Conservation (phyloP, 2,888 invertebrate genomes). For the Ennomos quercinarius region DNA sequence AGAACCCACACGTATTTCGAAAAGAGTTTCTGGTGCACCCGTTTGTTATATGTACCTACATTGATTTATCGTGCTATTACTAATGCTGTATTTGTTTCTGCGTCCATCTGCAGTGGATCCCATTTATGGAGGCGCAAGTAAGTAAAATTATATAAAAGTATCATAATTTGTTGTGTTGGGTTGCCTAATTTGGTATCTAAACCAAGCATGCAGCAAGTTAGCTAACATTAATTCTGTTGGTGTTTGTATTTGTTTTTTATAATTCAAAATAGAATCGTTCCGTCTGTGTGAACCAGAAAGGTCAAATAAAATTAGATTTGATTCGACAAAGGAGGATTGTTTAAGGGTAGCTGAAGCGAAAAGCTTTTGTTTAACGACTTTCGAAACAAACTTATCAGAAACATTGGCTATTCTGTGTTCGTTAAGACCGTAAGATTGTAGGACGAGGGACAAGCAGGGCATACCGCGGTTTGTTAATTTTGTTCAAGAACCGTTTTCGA, state of each 20-base stretch:
- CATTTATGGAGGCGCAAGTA: conserved; percentile 90
- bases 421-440: conserved; percentile 2
- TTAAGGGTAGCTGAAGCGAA: conserved; percentile 13
- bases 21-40: conserved; percentile 36
- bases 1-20: conserved; percentile 12
- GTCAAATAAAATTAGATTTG: conserved; percentile 12
- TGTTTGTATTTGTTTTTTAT: background rate
- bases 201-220: conserved; percentile 17
- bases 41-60: conserved; percentile 52
- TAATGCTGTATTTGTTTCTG: conserved; percentile 73
- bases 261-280: background rate
- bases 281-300: background rate
- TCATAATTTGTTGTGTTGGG: conserved; percentile 5
- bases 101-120: conserved; percentile 88
- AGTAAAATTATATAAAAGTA: conserved; percentile 67
- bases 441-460: background rate
- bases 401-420: conserved; percentile 3
- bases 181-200: conserved; percentile 11
- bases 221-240: background rate
- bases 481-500: background rate
- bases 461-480: background rate
- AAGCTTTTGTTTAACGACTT: conserved; percentile 22
- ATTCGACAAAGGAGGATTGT: conserved; percentile 13
- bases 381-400: conserved; percentile 12
- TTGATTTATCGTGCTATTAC: conserved; percentile 48